Percentiles rank a stretch among this genome's conserved stretches.
Evolutionary conservation across 1,140 invertebrate species (phyloP).

Genomic region (Drosophila micromelanica): DNA sequence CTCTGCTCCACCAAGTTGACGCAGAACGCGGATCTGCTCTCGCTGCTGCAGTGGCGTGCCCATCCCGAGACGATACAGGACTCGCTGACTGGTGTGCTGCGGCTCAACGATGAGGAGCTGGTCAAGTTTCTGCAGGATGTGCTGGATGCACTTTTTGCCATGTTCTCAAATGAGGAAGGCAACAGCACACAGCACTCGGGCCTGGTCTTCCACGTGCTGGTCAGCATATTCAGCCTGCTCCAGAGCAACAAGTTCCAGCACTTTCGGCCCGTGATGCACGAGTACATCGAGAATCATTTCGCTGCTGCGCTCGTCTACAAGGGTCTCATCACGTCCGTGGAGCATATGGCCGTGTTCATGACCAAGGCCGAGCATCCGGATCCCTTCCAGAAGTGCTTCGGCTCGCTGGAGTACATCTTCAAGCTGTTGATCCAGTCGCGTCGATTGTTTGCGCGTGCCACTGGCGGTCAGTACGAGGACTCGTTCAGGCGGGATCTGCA

Average conservation of each 20-base stretch:
- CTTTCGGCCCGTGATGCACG: constrained; percentile 97
- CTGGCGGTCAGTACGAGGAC: constrained; percentile 94
- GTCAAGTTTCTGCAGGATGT: constrained; percentile 98
- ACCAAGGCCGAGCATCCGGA: constrained; percentile 93
- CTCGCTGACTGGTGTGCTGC: constrained; percentile 91
- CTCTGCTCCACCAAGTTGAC: constrained; percentile 98
- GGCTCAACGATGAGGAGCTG: constrained; percentile 94
- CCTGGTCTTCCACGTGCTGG: constrained; percentile 89
- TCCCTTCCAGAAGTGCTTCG: constrained; percentile 95
- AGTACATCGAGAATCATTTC: constrained; percentile 97
- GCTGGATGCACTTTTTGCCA: constrained; percentile 96
- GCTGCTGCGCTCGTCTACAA: constrained; percentile 97
- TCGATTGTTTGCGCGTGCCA: constrained; percentile 93
- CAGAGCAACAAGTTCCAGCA: constrained; percentile 97
- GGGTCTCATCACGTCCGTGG: constrained; percentile 93
- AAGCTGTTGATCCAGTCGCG: constrained; percentile 97
- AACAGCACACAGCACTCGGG: constrained; percentile 90
- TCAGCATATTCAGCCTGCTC: constrained; percentile 95
- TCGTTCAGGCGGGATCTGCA: constrained; percentile 92
- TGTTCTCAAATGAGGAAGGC: constrained; percentile 97
- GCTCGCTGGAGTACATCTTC: constrained; percentile 97
- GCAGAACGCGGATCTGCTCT: constrained; percentile 95
- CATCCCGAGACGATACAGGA: constrained; percentile 94
- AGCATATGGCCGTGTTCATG: constrained; percentile 96
- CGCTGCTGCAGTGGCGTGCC: constrained; percentile 95